Conservation (phyloP, 1,140 invertebrate species). For the Dufourea novaeangliae region DNA sequence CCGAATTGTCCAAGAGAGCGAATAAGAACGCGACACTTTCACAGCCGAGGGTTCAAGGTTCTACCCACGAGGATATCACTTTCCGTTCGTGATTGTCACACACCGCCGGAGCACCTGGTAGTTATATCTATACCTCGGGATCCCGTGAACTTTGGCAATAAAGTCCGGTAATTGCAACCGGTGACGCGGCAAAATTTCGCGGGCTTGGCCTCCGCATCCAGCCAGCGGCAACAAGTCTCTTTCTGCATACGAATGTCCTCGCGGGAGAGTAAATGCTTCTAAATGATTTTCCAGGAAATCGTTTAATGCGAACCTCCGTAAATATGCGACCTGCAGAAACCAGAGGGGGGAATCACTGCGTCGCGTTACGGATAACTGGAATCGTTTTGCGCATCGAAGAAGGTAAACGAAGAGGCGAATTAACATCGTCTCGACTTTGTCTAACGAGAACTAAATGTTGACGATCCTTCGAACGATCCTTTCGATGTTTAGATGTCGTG, state of each 20-base stretch:
- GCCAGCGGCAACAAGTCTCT: too few relatives aligned
- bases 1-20: background rate
- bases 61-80: background rate
- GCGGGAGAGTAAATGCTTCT: background rate
- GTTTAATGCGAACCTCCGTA: background rate
- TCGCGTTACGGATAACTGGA: background rate
- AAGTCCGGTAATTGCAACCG: too few relatives aligned
- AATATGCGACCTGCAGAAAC: conserved; percentile 2
- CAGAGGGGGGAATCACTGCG: background rate
- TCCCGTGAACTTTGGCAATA: background rate
- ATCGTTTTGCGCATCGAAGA: background rate
- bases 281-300: conserved; percentile 14
- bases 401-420: background rate
- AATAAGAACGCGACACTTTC: background rate
- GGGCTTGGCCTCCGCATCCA: too few relatives aligned
- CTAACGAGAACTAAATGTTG: too few relatives aligned
- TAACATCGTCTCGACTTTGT: background rate
- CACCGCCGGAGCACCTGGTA: too few relatives aligned
- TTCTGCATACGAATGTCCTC: background rate
- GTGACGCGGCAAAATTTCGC: background rate
- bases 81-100: background rate
- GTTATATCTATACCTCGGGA: background rate
- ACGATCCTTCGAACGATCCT: background rate
- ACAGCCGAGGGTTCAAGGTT: conserved; percentile 12
- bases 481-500: background rate